Evolutionary conservation across 92 coral and sea anemone species (phyloP).

Genomic region (Parazoanthus atlanticus): DNA sequence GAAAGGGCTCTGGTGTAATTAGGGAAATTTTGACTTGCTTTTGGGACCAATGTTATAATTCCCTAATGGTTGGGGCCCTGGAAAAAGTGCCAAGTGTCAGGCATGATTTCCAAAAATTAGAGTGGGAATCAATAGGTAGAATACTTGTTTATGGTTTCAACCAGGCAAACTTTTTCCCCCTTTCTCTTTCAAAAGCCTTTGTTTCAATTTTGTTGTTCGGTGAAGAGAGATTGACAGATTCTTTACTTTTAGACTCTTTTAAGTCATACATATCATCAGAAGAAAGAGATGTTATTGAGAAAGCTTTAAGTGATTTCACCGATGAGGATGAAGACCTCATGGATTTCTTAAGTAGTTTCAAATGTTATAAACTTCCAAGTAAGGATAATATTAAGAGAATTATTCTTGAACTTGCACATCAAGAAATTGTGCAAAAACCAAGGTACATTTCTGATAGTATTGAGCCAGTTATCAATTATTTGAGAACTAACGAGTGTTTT

Average conservation of each 20-base stretch:
- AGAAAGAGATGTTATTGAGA: constrained; percentile 41
- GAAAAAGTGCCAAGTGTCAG: constrained; percentile 49
- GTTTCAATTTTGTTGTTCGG: constrained; percentile 49
- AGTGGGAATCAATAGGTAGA: constrained; percentile 45
- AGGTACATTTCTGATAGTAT: constrained; percentile 37
- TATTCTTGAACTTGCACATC: constrained; percentile 47
- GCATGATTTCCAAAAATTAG: constrained; percentile 49
- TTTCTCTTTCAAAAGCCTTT: constrained; percentile 39
- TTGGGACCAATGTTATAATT: constrained; percentile 45
- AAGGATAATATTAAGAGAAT: constrained; percentile 32
- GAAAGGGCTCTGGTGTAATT: constrained; percentile 46
- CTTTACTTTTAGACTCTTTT: constrained; percentile 38
- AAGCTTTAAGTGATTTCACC: constrained; percentile 28
- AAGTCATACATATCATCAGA: constrained; percentile 41
- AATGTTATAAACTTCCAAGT: constrained; percentile 32
- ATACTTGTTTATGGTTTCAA: constrained; percentile 44
- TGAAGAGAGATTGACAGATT: constrained; percentile 33
- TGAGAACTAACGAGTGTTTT: constrained; percentile 16
- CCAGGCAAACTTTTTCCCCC: constrained; percentile 27
- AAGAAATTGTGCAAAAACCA: constrained; percentile 52
- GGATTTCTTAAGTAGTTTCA: constrained; percentile 33
- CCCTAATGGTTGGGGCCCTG: constrained; percentile 37
- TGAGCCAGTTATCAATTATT: constrained; percentile 26
- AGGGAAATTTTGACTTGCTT: constrained; percentile 44
- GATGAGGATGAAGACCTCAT: constrained; percentile 30